Evolutionary conservation across 2,113 vertebrate species (phyloP).

Genomic region (Eleginops maclovinus): DNA sequence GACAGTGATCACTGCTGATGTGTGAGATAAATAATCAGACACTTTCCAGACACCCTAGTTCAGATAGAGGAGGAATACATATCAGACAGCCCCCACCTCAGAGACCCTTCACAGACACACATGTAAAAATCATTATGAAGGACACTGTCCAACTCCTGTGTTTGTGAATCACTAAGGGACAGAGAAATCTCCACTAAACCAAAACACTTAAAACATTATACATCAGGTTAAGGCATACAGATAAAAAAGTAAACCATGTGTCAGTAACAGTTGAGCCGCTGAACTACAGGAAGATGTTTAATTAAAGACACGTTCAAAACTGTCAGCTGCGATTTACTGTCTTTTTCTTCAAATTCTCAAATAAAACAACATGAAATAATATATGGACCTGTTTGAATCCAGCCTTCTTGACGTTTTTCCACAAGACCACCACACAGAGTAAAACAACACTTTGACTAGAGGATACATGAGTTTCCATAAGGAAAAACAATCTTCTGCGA

Average conservation of each 20-base stretch:
- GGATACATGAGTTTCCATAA: slow-evolving; percentile 60
- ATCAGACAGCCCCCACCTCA: slow-evolving; percentile 7
- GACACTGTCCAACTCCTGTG: not conserved
- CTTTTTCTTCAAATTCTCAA: slow-evolving; percentile 25
- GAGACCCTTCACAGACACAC: slow-evolving; percentile 14
- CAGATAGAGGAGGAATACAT: slow-evolving; percentile 31
- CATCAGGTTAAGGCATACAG: not conserved
- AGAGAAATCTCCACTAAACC: not conserved
- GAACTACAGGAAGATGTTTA: slow-evolving; percentile 10
- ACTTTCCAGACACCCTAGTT: slow-evolving; percentile 65
- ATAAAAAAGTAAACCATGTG: not conserved
- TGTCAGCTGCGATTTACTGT: slow-evolving; percentile 38
- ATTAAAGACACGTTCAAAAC: slow-evolving; percentile 33
- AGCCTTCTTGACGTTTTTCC: slow-evolving; percentile 56
- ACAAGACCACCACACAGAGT: slow-evolving; percentile 41
- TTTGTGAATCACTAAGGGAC: not conserved
- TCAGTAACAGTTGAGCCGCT: slow-evolving; percentile 18
- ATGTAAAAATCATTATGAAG: slow-evolving; percentile 20
- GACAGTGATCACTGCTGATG: slow-evolving; percentile 52
- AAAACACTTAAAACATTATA: not conserved
- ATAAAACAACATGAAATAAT: slow-evolving; percentile 48
- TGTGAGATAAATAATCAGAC: slow-evolving; percentile 52
- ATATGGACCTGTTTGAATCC: slow-evolving; percentile 52
- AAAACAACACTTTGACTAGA: slow-evolving; percentile 36
- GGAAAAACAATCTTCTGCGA: slow-evolving; percentile 52